phyloP scores from a whole-genome alignment of 1,140 invertebrate species.

The Brachionus rotundiformis region DNA sequence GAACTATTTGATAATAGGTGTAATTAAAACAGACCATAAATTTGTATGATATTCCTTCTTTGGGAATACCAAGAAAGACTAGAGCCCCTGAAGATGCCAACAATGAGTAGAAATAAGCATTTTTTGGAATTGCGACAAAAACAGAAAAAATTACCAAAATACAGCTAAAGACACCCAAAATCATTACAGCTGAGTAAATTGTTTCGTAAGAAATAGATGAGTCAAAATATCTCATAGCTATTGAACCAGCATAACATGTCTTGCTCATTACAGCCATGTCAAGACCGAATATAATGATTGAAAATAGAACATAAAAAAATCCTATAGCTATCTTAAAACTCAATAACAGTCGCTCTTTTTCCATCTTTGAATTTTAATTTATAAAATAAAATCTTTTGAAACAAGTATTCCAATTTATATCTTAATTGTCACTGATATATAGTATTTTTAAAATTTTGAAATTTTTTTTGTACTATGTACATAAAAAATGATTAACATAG shows the following conservation, averaged over 20 bases:
- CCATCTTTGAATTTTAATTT: neutral
- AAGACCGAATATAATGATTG: neutral
- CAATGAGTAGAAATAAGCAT: neutral
- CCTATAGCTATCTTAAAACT: neutral
- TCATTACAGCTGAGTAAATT: neutral
- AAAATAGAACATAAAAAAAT: neutral
- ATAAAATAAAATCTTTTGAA: no score
- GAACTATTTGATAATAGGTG: neutral
- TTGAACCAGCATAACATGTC: neutral
- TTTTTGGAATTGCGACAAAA: neutral
- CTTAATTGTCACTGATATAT: no score
- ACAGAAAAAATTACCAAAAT: neutral
- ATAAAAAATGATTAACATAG: conserved; percentile 14
- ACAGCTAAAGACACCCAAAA: neutral
- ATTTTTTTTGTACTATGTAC: neutral
- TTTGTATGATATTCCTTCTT: conserved; percentile 7
- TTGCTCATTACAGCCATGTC: neutral
- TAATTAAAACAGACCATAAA: conserved; percentile 2
- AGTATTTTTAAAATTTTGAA: neutral
- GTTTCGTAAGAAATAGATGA: neutral
- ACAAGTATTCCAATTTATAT: neutral
- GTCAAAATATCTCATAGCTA: conserved; percentile 1
- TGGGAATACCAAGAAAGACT: neutral
- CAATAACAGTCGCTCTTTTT: neutral
- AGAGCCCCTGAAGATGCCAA: neutral